Base-by-base conservation (phyloP, 2,113 vertebrate genomes). In the Apteryx mantelli region DNA sequence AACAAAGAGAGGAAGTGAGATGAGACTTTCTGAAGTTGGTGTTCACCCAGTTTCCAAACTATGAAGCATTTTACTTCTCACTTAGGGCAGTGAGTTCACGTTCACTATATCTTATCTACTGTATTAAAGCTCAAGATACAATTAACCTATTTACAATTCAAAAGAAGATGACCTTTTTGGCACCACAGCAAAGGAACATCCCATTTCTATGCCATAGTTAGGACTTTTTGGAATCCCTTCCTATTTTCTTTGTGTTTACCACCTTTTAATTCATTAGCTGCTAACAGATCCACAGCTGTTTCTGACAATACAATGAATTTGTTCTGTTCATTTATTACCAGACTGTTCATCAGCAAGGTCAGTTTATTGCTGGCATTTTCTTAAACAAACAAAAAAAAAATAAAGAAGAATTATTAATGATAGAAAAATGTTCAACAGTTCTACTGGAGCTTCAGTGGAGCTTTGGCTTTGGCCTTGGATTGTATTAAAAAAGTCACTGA, bases 91-190 rank as follows among this genome's bases (percentile, higher is more conserved):
- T 86, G 66, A 94, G 82, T 91, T 64, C 28, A 52, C 38, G 80
- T 46, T 69, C 38, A 68, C 88, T 94, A 96, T 88, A 71, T 82
- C 71, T 82, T 4, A 92, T 9, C 28, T 26, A 56, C 50, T 68
- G 73, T 88, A 86, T 46, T 63, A 84, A 97, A 96, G 7, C 70
- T 94, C 76, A 96, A 94, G 84, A 46, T 16, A 96, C 32, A 93
- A 21, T 38, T 79, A 90, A 89, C 13, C 7, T 92, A 55, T 92
- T 93, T 78, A 95, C 15, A 96, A 53, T 91, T 93, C 90, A 95
- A 92, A 96, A 61, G 46, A 63, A 48, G 5, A 76, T 73, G 24
- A 13, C 76, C 63, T 89, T 11, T 92, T 88, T 65, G 53, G n/a
- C 38, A 95, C 18, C 56, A 83, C 5, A 84, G 36, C 46, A 21